Conservation (phyloP, 2,797 vertebrate genomes). For the Myotis planiceps region DNA sequence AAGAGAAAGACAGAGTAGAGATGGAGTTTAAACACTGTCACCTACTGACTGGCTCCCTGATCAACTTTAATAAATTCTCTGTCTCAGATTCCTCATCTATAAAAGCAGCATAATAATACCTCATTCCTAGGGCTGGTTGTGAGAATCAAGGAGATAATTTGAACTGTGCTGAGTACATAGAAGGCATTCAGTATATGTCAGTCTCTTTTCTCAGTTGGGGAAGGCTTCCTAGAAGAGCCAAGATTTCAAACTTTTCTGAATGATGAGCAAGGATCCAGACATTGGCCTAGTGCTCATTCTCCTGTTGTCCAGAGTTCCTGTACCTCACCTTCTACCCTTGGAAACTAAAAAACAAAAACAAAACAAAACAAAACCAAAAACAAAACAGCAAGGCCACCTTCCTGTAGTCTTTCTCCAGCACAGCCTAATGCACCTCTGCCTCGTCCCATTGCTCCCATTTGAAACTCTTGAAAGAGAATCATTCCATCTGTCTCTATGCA, state of each 20-base stretch:
- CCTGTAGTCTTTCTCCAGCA: background rate
- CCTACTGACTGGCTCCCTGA: background rate
- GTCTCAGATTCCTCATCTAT: background rate
- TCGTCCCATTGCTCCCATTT: background rate
- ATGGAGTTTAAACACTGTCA: background rate
- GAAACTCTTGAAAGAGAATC: conserved; percentile 23
- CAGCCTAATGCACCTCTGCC: background rate
- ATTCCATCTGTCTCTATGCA: background rate
- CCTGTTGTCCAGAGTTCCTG: background rate
- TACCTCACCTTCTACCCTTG: background rate
- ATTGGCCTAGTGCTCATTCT: background rate
- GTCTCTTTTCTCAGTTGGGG: background rate
- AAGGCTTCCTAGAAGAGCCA: background rate
- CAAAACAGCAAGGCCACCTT: background rate
- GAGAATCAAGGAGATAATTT: background rate
- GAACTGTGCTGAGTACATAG: background rate
- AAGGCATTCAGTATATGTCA: background rate
- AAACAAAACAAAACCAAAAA: too few species aligned
- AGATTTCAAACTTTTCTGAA: background rate
- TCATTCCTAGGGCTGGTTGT: background rate
- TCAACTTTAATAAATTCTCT: background rate
- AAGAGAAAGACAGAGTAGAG: background rate
- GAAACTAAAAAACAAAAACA: background rate
- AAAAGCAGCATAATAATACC: background rate
- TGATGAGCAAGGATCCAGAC: background rate